These are phyloP conservation scores for Corbicula japonica DNA, from an alignment of 2,888 invertebrate species.

Conservation along the genomic window DNA sequence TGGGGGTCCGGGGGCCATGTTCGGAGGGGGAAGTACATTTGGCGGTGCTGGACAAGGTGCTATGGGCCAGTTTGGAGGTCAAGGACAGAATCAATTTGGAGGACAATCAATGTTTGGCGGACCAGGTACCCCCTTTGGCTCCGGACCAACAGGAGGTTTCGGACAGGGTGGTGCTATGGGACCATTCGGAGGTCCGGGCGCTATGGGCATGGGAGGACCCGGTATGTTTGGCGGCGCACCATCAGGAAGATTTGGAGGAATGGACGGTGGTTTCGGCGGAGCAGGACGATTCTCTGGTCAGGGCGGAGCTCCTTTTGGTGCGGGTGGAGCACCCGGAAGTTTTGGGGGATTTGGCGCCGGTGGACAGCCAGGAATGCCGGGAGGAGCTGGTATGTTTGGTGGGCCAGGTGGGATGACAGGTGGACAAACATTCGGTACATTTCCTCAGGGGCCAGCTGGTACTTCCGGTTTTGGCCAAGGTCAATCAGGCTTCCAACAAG, in stretches of 20 bases:
- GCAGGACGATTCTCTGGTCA: conserved; percentile 1
- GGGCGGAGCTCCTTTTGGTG: conserved; percentile 7
- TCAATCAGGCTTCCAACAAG: neutral
- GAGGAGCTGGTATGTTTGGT: neutral
- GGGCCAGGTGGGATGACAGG: neutral
- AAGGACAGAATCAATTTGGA: conserved; percentile 7
- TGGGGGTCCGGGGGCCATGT: conserved; percentile 15
- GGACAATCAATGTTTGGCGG: conserved; percentile 11
- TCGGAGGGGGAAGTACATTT: neutral
- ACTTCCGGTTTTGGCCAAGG: conserved; percentile 12
- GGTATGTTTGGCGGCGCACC: conserved; percentile 7
- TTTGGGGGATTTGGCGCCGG: conserved; percentile 12
- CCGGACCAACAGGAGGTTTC: neutral
- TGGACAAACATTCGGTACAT: too few relatives aligned
- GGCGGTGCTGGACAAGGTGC: conserved; percentile 6
- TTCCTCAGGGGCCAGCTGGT: neutral
- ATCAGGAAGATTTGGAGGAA: conserved; percentile 1
- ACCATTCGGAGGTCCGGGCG: conserved; percentile 8
- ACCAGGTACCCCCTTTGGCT: neutral
- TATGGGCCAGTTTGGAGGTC: conserved; percentile 2
- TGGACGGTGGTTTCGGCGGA: conserved; percentile 1
- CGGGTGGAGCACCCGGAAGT: neutral
- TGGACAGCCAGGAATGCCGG: conserved; percentile 1
- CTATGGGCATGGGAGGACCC: neutral
- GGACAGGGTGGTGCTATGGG: conserved; percentile 4